Evolutionary conservation across 2,888 invertebrate genomes (phyloP), one percentile per base, ranked within the genome.

Genomic region (Sesia bembeciformis): DNA sequence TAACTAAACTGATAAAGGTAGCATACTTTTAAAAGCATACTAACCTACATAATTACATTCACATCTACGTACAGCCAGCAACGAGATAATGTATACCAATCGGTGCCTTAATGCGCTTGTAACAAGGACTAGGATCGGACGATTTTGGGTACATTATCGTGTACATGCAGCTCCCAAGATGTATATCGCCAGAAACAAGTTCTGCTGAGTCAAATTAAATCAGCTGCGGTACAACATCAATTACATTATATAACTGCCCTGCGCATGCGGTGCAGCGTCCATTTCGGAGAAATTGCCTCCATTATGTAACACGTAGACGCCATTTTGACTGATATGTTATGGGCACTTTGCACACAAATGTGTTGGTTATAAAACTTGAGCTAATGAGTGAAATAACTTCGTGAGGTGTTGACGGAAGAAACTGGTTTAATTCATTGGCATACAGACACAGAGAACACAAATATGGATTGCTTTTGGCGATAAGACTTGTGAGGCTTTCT

Each of bases 261-360:
- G 46, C 46, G 46, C 46, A 46, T 6, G 61, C 60, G 58, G 57
- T 55, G 63, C 64, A 55, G 59, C 60, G 58, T 58, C 63, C 68
- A 64, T 76, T 78, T 81, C 64, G 72, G 76, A 68, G 76, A 78
- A 79, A 79, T 72, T 73, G 64, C 62, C 57, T 60, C 64, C 60
- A 63, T 81, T 76, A 69, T 61, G 63, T 71, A 80, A 76, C 52
- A 46, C 40, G 39, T 54, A 51, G 57, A 57, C 59, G 58, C 59
- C 62, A 64, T 60, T 58, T 62, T 63, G 50, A 50, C 54, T 56
- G 46, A 8, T 23, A 46, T 46, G 8, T 46, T 46, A 23, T 46
- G 46, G 46, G n/a, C 46, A 46, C 23, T 46, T 46, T 46, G 23
- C 46, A n/a, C 23, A n/a, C 46, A 4, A 8, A 7, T 5, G 43